Evolutionary conservation across 2,113 vertebrate species (phyloP).

Genomic region (Macaca nemestrina): DNA sequence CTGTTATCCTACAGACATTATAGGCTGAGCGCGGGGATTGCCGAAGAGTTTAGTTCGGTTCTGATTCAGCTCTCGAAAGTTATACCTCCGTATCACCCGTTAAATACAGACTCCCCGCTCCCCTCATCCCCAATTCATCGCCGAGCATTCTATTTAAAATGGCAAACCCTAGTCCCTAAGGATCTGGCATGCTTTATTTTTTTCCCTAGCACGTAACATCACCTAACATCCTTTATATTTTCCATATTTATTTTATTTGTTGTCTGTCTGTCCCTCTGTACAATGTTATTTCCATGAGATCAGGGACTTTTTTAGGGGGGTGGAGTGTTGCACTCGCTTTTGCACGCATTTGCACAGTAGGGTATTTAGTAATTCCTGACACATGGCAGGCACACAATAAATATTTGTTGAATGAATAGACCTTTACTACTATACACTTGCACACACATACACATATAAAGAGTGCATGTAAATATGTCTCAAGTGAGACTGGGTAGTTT

Average conservation of each 20-base stretch:
- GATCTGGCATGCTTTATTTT: neutral
- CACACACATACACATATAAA: neutral
- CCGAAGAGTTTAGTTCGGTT: slow-evolving; percentile 50
- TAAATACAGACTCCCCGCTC: neutral
- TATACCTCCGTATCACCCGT: neutral
- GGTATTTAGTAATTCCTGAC: neutral
- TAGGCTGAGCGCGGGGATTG: neutral
- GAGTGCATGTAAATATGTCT: neutral
- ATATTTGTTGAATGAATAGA: neutral
- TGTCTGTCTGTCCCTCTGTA: neutral
- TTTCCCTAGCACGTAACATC: neutral
- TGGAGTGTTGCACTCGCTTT: neutral
- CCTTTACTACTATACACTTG: neutral
- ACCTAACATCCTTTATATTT: neutral
- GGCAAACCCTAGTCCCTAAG: neutral
- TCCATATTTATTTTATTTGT: neutral
- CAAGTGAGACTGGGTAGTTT: neutral
- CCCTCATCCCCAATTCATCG: neutral
- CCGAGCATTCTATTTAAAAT: neutral
- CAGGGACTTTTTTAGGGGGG: neutral
- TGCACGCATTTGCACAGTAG: neutral
- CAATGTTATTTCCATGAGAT: neutral
- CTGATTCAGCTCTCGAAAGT: neutral
- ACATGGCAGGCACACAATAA: neutral
- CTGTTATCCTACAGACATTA: neutral